Evolutionary conservation across 2,888 invertebrate species (phyloP).

Genomic region (Phengaris alcon): DNA sequence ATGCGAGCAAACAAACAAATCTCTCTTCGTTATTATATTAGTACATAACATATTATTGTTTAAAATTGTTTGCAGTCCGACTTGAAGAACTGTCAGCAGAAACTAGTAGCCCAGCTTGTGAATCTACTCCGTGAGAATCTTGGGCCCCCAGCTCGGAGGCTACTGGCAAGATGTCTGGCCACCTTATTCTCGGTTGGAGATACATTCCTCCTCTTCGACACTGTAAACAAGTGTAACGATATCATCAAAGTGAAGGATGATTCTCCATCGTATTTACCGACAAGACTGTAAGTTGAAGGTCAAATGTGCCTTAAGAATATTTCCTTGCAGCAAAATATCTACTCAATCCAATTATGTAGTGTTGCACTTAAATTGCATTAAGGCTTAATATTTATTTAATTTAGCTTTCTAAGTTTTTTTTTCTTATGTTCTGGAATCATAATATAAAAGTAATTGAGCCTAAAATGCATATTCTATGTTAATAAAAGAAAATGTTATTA

Average conservation of each 20-base stretch:
- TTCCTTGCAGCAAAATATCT: background rate
- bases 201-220: conserved; percentile 96
- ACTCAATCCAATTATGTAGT: conserved; percentile 1
- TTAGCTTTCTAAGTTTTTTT: too few species aligned
- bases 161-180: conserved; percentile 94
- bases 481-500: too few species aligned
- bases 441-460: too few species aligned
- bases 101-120: conserved; percentile 95
- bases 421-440: too few species aligned
- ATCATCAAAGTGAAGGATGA: conserved; percentile 98
- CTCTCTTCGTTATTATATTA: too few species aligned
- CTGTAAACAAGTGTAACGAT: conserved; percentile 98
- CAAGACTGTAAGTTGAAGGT: conserved; percentile 88
- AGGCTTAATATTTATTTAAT: background rate
- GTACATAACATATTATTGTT: too few species aligned
- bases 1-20: too few species aligned
- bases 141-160: conserved; percentile 94
- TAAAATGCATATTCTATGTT: too few species aligned
- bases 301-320: background rate
- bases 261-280: conserved; percentile 95
- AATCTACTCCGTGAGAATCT: conserved; percentile 93
- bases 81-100: conserved; percentile 97
- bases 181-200: conserved; percentile 98
- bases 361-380: conserved; percentile 10
- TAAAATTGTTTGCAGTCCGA: conserved; percentile 84